Base-by-base conservation (phyloP, 2,113 vertebrate species). In the Genyomyrus donnyi region DNA sequence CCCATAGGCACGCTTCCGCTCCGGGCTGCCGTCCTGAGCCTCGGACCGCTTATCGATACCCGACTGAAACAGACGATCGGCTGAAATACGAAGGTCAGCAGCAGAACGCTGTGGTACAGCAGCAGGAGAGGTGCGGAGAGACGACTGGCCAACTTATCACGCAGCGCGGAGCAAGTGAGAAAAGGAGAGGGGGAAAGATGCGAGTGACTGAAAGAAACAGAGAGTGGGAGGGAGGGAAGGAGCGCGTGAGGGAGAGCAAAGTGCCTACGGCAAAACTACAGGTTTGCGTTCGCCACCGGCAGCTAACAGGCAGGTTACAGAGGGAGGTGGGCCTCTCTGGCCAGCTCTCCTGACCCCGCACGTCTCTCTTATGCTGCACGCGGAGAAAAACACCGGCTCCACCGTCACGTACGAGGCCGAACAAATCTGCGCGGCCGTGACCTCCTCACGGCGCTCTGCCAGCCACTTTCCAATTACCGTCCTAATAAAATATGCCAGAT, bases 401-500 rank as follows among this genome's bases (percentile, higher is more conserved):
- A 9, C 56, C n/a, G 13, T 88, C 58, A 70, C 62, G 21, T 74
- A 88, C n/a, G 35, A 53, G 49, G 10, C 17, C 74, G 52, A 83
- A 89, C 88, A 83, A 80, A 89, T 52, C 48, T 42, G 48, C 2
- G 5, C 35, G 4, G 17, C 8, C 2, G 45, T 45, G 31, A 52
- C 88, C 74, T 83, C 50, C 84, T 53, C 53, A 50, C 52, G 87
- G 42, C 84, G 48, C 74, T 83, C 48, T 90, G 45, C 17, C 46
- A 39, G 35, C 10, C 39, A 90, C 56, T 49, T 74, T 35, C 56
- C 45, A 90, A 90, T 90, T 46, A 90, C 89, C 49, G 24, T n/a
- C 24, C 46, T 66, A 58, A 86, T 45, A 70, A 90, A 90, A 90
- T 90, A 58, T 90, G 45, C 56, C n/a, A 85, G 83, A 86, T 85